Base-by-base conservation (phyloP, 2,888 invertebrate species). In the Dasypogon diadema region DNA sequence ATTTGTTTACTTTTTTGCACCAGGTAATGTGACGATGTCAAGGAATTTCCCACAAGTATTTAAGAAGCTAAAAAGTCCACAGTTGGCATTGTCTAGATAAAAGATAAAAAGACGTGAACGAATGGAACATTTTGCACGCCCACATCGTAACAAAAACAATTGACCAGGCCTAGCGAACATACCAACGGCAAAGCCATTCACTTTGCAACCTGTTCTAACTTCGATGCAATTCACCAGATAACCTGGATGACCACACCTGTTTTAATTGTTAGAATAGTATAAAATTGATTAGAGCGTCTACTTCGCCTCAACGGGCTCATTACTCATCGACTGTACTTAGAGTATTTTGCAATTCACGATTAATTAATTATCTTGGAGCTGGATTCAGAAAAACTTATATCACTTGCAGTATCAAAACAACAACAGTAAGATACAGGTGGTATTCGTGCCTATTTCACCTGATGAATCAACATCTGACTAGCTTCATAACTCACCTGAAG, bases 201-300 rank as follows among this genome's bases (percentile, higher is more conserved):
- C 58, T 58, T 6, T 8, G 30, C 58, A 3, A 8, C 16, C 30
- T 16, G 58, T 58, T 58, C 58, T 58, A 30, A 16, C 34, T 18
- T 26, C 58, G 58, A 58, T 58, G 18, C 14, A n/a, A 16, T 16
- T 26, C 26, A 30, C 58, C 22, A 16, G 30, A 58, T 58, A 58
- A 58, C n/a, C 26, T 8, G 6, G 30, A 30, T 58, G 58, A 58
- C 58, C 58, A 58, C 58, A 34, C 58, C 58, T 58, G 34, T 16
- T 30, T 16, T 58, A 58, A 58, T 58, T 26, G 30, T 58, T 58
- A 30, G 26, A 30, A 30, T 30, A 30, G 8, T 30, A 30, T 8
- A 3, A 8, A 30, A 30, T 30, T 30, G 30, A 30, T 30, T 30
- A 30, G 30, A 5, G 4, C 30, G 8, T 30, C 30, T 30, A 30